These are phyloP conservation scores for Poeciliopsis paucimaculata DNA, from an alignment of 2,797 vertebrate species.

Conservation along the genomic window DNA sequence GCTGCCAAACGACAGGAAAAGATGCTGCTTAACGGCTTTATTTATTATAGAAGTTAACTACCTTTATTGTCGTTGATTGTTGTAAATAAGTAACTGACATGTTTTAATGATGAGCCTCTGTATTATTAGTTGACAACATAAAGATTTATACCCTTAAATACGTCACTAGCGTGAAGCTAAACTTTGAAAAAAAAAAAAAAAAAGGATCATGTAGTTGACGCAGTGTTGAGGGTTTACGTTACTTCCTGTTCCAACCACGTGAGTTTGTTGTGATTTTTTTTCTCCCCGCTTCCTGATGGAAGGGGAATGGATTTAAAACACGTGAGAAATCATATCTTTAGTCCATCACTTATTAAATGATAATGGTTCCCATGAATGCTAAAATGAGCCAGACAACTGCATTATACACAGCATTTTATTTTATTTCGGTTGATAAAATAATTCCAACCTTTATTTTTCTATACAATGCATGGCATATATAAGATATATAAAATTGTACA, in stretches of 20 bases:
- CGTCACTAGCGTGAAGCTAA: not conserved
- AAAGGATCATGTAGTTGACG: slow-evolving; percentile 1
- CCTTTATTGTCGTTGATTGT: not conserved
- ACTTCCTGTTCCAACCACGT: slow-evolving; percentile 56
- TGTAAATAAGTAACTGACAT: not conserved
- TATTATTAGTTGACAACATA: rapidly evolving
- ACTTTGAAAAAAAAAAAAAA: not conserved
- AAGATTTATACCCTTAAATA: slow-evolving; percentile 24
- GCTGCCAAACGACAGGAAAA: not conserved
- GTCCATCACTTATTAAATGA: not conserved
- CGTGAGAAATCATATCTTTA: not conserved
- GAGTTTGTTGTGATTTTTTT: slow-evolving; percentile 61
- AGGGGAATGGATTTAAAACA: not conserved
- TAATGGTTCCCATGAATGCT: not conserved
- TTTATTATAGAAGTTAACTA: too few species aligned
- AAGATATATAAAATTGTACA: slow-evolving; percentile 41
- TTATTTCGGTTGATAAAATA: slow-evolving; percentile 52
- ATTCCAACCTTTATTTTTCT: slow-evolving; percentile 31
- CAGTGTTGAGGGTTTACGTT: slow-evolving; percentile 36
- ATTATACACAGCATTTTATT: slow-evolving; percentile 15
- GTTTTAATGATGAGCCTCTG: not conserved
- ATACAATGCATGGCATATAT: slow-evolving; percentile 43
- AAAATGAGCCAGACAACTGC: not conserved
- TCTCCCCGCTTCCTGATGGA: not conserved
- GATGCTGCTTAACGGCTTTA: slow-evolving; percentile 23